phyloP scores from a whole-genome alignment of 2,113 vertebrate genomes.

The Pangasianodon hypophthalmus region DNA sequence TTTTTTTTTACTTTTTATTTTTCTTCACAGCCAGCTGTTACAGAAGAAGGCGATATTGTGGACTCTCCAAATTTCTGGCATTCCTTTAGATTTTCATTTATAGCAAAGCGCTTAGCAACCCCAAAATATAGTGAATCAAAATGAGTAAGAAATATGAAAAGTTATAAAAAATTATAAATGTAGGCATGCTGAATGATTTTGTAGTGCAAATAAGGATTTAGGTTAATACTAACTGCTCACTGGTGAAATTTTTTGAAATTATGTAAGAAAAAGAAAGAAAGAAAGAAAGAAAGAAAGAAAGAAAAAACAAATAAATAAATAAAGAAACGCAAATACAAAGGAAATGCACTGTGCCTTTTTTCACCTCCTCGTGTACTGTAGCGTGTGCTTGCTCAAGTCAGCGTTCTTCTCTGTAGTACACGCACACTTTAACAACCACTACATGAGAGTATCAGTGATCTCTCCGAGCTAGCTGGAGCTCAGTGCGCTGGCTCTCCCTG shows the following conservation, averaged over 20 bases:
- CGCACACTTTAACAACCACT: slow-evolving; percentile 20
- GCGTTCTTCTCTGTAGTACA: neutral
- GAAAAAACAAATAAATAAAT: neutral
- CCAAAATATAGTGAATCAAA: neutral
- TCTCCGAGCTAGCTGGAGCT: neutral
- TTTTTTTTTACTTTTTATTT: slow-evolving; percentile 20
- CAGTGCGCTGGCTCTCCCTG: neutral
- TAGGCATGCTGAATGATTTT: neutral
- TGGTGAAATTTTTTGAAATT: neutral
- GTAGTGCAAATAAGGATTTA: neutral
- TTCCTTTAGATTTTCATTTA: slow-evolving; percentile 7
- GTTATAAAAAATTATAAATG: neutral
- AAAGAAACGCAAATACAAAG: neutral
- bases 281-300: slow-evolving; percentile 17
- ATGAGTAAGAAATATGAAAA: neutral
- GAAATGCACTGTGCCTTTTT: neutral
- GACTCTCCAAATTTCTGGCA: slow-evolving; percentile 15
- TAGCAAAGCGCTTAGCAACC: neutral
- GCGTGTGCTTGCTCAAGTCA: neutral
- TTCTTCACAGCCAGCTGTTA: slow-evolving; percentile 42
- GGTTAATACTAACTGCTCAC: neutral
- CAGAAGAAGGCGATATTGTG: slow-evolving; percentile 35
- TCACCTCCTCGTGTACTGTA: neutral
- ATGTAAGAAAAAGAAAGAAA: neutral
- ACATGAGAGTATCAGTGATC: slow-evolving; percentile 21